A percentile compares a stretch with the other conserved stretches of the same genome.
Conservation (phyloP, 2,797 vertebrate genomes). For the Syngnathus acus region DNA sequence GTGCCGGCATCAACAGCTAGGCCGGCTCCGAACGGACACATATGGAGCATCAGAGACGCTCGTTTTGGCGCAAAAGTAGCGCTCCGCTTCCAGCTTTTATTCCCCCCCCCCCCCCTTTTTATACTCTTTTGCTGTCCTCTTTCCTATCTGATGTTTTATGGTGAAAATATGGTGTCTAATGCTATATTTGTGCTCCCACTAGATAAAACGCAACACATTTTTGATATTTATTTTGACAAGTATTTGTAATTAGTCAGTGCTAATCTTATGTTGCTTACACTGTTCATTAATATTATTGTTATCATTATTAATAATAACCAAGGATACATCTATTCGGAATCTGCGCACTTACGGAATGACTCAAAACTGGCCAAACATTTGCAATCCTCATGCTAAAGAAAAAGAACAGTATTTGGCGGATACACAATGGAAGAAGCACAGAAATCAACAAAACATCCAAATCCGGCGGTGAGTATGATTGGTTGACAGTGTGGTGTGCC, state of each 20-base stretch:
- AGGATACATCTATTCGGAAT: constrained; percentile 26
- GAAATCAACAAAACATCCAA: background rate
- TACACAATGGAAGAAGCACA: background rate
- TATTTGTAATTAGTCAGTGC: constrained; percentile 28
- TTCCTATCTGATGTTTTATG: constrained; percentile 24
- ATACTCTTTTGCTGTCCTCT: constrained; percentile 16
- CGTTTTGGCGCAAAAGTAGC: background rate
- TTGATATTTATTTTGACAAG: constrained; percentile 64
- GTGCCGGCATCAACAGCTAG: constrained; percentile 89
- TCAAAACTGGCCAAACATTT: background rate
- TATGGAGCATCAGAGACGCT: background rate
- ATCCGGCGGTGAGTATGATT: background rate
- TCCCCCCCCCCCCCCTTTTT: background rate
- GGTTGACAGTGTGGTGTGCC: background rate
- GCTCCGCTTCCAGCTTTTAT: background rate
- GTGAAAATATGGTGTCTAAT: constrained; percentile 15
- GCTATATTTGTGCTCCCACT: constrained; percentile 44
- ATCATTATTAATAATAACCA: constrained; percentile 34
- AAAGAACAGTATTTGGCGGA: background rate
- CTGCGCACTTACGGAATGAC: background rate
- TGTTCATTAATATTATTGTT: constrained; percentile 28
- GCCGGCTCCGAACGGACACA: background rate
- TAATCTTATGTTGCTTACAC: constrained; percentile 48
- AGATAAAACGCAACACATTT: constrained; percentile 44
- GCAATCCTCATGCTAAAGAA: background rate